Evolutionary conservation across 1,140 invertebrate species (phyloP).

Genomic region (Eriosoma lanigerum): DNA sequence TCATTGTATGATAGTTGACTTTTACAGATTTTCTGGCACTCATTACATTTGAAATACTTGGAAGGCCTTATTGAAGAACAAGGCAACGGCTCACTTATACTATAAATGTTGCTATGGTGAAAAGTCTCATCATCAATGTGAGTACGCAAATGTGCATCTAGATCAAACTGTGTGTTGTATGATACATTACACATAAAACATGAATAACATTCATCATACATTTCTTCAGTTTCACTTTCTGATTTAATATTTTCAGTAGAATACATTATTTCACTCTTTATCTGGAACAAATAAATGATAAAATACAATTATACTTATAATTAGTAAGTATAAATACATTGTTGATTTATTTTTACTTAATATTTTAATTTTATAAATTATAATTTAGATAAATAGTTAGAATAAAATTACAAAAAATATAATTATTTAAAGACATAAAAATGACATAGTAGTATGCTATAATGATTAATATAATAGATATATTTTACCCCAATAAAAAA

Average conservation of each 20-base stretch:
- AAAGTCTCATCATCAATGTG: slow-evolving; percentile 47
- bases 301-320: neutral
- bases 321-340: neutral
- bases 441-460: too few species aligned
- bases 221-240: slow-evolving; percentile 29
- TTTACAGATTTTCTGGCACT: slow-evolving; percentile 42
- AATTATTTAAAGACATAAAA: neutral
- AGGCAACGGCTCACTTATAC: slow-evolving; percentile 44
- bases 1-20: slow-evolving; percentile 55
- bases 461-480: too few species aligned
- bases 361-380: too few species aligned
- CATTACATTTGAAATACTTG: slow-evolving; percentile 34
- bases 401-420: neutral
- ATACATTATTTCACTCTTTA: neutral
- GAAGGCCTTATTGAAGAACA: slow-evolving; percentile 25
- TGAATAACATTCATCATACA: slow-evolving; percentile 45
- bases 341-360: too few species aligned
- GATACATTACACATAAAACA: slow-evolving; percentile 51
- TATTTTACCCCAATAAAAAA: too few species aligned
- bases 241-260: neutral
- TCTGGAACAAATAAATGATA: neutral
- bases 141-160: slow-evolving; percentile 27
- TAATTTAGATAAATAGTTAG: neutral
- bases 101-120: slow-evolving; percentile 46
- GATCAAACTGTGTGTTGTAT: slow-evolving; percentile 28